Base-by-base conservation (phyloP, 1,140 invertebrate species). In the Bombus ignitus region DNA sequence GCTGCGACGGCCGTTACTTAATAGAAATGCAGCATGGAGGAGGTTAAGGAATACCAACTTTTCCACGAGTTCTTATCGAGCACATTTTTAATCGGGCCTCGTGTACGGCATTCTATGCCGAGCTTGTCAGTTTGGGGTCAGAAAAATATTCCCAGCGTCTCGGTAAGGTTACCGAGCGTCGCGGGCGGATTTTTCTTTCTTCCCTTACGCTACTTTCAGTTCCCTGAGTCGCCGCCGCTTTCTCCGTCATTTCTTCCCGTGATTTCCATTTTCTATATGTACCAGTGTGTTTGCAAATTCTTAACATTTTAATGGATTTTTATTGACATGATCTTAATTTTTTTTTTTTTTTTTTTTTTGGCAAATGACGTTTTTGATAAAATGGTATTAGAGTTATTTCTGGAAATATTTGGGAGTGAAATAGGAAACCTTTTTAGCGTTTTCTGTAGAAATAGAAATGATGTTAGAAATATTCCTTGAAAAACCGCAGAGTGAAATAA, bases 11-110 rank as follows among this genome's bases (percentile, higher is more conserved):
- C 28, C 57, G 75, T 28, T 39, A 62, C 72, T 83, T 83, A 76
- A 83, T 83, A 77, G 81, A 83, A 83, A 83, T 70, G 73, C 73
- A 74, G n/a, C 32, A 39, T 13, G 37, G 57, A 47, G 25, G 73
- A 83, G 82, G 65, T 83, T 83, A 83, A 83, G 82, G 73, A 83
- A 83, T 74, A 83, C 74, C 35, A 83, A 83, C 65, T 78, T 83
- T 83, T 83, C 82, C 82, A 83, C 65, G 47, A 83, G 62, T 77
- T 77, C 74, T 83, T 83, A 83, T 83, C 82, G 74, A 83, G 73
- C 18, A 42, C 32, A 80, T 65, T 73, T 81, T 73, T 81, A 73
- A 83, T 83, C 81, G 81, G 62, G 35, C 71, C 71, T 72, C 68
- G 81, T 66, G 71, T 74, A 32, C 71, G 62, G 62, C 62, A 80